A percentile compares a stretch with the other conserved stretches of the same genome.
Conservation (phyloP, 1,140 invertebrate genomes). For the Zaprionus camerounensis region DNA sequence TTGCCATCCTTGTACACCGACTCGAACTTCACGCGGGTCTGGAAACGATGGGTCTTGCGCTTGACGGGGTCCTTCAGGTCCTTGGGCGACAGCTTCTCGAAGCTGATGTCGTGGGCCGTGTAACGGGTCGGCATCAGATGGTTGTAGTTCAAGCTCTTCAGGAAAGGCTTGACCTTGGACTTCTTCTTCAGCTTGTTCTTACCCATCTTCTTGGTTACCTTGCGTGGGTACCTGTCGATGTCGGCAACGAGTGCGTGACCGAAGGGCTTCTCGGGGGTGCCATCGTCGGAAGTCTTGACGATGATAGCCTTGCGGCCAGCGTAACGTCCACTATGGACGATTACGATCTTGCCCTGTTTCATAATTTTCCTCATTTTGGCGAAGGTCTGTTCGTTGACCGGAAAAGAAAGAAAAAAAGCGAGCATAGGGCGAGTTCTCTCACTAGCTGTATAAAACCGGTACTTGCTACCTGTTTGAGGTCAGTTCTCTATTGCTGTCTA, state of each 20-base stretch:
- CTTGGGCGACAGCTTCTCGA: conserved; percentile 91
- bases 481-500: no score
- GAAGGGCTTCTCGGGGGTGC: conserved; percentile 97
- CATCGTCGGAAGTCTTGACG: conserved; percentile 98
- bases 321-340: conserved; percentile 98
- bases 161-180: conserved; percentile 98
- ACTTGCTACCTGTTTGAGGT: no score
- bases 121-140: conserved; percentile 99
- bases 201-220: conserved; percentile 98
- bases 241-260: conserved; percentile 98
- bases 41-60: conserved; percentile 96
- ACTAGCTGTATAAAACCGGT: no score
- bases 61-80: conserved; percentile 98
- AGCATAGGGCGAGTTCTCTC: no score
- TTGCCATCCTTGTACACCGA: conserved; percentile 98
- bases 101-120: conserved; percentile 92
- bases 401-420: no score
- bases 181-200: conserved; percentile 98
- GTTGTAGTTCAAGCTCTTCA: conserved; percentile 98
- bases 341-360: conserved; percentile 98
- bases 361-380: conserved; percentile 98
- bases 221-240: conserved; percentile 98
- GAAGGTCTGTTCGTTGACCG: no score
- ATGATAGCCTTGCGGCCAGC: conserved; percentile 99
- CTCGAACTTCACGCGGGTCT: conserved; percentile 98